Conservation (phyloP, 2,797 vertebrate species). For the Sebastes ruberrimus region DNA sequence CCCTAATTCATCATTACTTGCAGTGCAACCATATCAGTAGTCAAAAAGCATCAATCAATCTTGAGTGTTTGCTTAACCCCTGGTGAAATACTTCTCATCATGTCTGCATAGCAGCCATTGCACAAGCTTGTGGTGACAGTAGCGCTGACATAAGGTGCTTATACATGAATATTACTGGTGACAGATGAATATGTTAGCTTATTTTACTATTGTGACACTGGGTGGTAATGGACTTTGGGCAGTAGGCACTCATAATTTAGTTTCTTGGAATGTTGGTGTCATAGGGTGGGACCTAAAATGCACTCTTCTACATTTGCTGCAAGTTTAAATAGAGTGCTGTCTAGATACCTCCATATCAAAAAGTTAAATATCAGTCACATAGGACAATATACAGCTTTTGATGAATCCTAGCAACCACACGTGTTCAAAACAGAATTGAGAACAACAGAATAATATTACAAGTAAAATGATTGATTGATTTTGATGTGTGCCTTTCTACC, state of each 20-base stretch:
- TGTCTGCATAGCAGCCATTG: conserved; percentile 19
- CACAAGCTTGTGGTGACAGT: conserved; percentile 22
- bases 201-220: conserved; percentile 7
- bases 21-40: conserved; percentile 28
- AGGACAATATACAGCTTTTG: background rate
- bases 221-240: background rate
- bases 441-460: background rate
- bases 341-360: background rate
- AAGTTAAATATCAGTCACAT: background rate
- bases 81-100: conserved; percentile 41
- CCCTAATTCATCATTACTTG: conserved; percentile 46
- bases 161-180: conserved; percentile 26
- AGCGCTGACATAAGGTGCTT: conserved; percentile 15
- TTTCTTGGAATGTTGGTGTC: background rate
- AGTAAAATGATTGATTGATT: background rate
- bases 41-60: conserved; percentile 54
- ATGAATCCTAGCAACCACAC: background rate
- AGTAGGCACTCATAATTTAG: background rate
- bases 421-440: background rate
- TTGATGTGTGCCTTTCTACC: background rate
- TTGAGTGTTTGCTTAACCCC: conserved; percentile 35
- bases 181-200: conserved; percentile 38
- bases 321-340: background rate
- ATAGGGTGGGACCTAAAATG: background rate
- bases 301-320: background rate